Base-by-base conservation (phyloP, 2,888 invertebrate species). In the Phymatocera aterrima region DNA sequence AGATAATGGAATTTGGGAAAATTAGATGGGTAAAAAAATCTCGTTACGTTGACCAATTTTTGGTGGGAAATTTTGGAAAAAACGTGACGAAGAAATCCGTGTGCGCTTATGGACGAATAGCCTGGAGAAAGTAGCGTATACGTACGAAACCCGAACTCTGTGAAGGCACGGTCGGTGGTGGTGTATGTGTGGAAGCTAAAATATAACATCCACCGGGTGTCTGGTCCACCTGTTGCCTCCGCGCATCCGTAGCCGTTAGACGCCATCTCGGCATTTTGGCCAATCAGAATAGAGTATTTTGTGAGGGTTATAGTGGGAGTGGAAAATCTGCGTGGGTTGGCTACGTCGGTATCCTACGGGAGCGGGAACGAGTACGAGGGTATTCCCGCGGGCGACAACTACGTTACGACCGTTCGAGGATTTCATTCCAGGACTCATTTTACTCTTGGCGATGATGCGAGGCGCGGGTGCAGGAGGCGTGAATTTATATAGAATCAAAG, bases 171-270 rank as follows among this genome's bases (percentile, higher is more conserved):
- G 37, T n/a, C 18, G 6, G 0, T 21, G 34, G 18, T n/a, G 18
- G 18, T 8, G 37, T 18, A 12, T n/a, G n/a, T n/a, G n/a, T n/a
- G n/a, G 15, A 15, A 5, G n/a, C n/a, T 5, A 12, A 34, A 31
- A 34, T 15, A 46, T 15, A 24, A 21, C n/a, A 40, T 46, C 68
- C 68, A 68, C 46, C 68, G 43, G 43, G 43, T 43, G 40, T 46
- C 43, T 68, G 21, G 70, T 86, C 85, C 87, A 90, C 90, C 90
- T 90, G 90, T 90, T 90, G 90, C 88, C 79, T 79, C 80, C 81
- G 79, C 82, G 79, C 79, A 78, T 83, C 83, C 81, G 80, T 51
- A n/a, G 21, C 28, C 48, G n/a, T 10, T 3, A 82, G 85, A 87
- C 88, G 90, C 90, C 90, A 90, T 90, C 87, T 86, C 88, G 81